phyloP scores from a whole-genome alignment of 1,140 invertebrate species.

The Temnothorax longispinosus region DNA sequence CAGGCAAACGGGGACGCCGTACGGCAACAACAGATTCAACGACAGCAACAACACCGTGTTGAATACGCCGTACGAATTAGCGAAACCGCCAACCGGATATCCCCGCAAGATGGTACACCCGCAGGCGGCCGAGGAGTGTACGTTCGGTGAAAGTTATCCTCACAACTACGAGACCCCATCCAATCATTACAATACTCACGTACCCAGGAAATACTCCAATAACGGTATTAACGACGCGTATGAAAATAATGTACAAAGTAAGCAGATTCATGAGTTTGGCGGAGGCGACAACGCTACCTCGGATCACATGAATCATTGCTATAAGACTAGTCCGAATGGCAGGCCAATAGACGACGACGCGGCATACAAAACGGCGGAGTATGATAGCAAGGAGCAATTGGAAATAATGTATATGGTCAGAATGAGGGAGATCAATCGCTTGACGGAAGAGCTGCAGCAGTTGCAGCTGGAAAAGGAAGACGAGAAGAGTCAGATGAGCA shows the following conservation, averaged over 20 bases:
- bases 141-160: constrained; percentile 73
- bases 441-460: constrained; percentile 77
- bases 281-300: constrained; percentile 73
- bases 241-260: constrained; percentile 74
- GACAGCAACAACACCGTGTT: constrained; percentile 51
- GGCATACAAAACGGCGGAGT: constrained; percentile 78
- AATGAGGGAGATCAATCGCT: constrained; percentile 76
- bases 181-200: constrained; percentile 79
- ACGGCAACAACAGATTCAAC: constrained; percentile 66
- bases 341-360: constrained; percentile 68
- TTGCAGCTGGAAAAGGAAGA: constrained; percentile 75
- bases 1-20: constrained; percentile 66
- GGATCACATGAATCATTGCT: constrained; percentile 79
- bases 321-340: constrained; percentile 78
- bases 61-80: constrained; percentile 77
- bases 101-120: constrained; percentile 59
- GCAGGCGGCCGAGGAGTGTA: constrained; percentile 70
- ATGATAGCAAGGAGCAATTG: constrained; percentile 79
- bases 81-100: constrained; percentile 67
- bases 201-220: constrained; percentile 73
- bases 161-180: constrained; percentile 80
- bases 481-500: constrained; percentile 73
- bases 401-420: constrained; percentile 79
- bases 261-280: constrained; percentile 71
- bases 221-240: constrained; percentile 79